These are phyloP conservation scores for Sakesphorus luctuosus DNA, from an alignment of 2,113 vertebrate genomes.

Conservation along the genomic window DNA sequence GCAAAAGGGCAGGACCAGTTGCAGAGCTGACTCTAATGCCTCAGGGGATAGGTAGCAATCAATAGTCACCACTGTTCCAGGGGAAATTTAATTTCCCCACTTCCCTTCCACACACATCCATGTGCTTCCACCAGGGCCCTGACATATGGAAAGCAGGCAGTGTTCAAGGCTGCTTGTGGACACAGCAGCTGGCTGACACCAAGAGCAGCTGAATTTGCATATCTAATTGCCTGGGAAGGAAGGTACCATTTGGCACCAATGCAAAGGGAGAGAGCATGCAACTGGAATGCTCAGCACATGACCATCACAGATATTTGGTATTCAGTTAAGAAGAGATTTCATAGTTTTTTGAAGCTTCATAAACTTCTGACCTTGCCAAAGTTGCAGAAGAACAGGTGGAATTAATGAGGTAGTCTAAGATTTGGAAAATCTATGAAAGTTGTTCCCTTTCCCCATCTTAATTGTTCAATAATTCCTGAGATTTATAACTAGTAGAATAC, in stretches of 20 bases:
- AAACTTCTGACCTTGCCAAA: background rate
- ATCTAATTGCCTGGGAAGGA: background rate
- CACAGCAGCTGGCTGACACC: background rate
- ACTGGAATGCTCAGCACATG: background rate
- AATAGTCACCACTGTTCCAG: background rate
- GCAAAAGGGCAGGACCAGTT: background rate
- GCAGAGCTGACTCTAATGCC: background rate
- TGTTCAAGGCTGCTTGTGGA: background rate
- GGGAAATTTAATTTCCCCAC: background rate
- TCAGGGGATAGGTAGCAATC: background rate
- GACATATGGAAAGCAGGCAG: background rate
- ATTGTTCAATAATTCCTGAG: background rate
- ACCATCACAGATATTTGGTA: background rate
- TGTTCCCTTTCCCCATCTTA: background rate
- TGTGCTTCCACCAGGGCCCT: background rate
- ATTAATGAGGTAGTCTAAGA: background rate
- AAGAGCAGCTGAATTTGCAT: background rate
- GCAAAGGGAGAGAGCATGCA: background rate
- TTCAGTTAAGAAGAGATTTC: background rate
- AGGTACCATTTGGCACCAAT: background rate
- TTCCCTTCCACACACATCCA: background rate
- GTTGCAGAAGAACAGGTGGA: background rate
- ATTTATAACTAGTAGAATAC: background rate
- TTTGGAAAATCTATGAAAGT: background rate
- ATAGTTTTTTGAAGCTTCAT: background rate